These are phyloP conservation scores for Drosophila nasuta DNA, from an alignment of 1,140 invertebrate genomes.

Conservation along the genomic window DNA sequence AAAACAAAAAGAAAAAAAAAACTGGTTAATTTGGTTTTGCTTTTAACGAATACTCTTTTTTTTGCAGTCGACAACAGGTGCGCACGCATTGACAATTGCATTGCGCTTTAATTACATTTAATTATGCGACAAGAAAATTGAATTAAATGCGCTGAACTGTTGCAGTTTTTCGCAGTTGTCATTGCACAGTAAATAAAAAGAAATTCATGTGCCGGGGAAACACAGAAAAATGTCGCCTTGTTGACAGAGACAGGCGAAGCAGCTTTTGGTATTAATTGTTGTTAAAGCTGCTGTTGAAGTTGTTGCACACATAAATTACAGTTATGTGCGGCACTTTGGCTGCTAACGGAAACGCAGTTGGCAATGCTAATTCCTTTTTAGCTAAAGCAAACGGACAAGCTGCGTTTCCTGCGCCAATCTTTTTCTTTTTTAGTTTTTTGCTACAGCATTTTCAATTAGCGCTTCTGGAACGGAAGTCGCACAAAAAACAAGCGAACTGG, in stretches of 20 bases:
- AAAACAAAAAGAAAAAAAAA: not conserved
- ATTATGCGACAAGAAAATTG: slow-evolving; percentile 68
- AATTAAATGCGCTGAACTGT: slow-evolving; percentile 55
- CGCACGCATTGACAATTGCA: slow-evolving; percentile 38
- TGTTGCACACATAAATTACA: slow-evolving; percentile 56
- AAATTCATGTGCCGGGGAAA: slow-evolving; percentile 4
- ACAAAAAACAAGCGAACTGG: slow-evolving; percentile 38
- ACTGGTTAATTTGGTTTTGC: slow-evolving; percentile 10
- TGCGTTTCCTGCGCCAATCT: slow-evolving; percentile 36
- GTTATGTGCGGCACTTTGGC: slow-evolving; percentile 51
- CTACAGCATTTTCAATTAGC: slow-evolving; percentile 62
- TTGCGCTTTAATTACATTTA: slow-evolving; percentile 67
- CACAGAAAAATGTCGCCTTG: slow-evolving; percentile 38
- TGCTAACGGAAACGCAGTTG: slow-evolving; percentile 67
- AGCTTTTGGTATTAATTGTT: slow-evolving; percentile 7
- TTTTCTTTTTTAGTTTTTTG: not conserved
- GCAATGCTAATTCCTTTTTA: slow-evolving; percentile 72
- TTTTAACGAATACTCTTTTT: slow-evolving; percentile 6
- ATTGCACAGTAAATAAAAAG: slow-evolving; percentile 12
- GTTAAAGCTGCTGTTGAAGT: slow-evolving; percentile 4
- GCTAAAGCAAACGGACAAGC: slow-evolving; percentile 48
- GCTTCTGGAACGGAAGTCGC: slow-evolving; percentile 59
- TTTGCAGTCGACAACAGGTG: slow-evolving; percentile 22
- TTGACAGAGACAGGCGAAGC: slow-evolving; percentile 29
- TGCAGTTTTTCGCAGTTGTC: slow-evolving; percentile 40